Evolutionary conservation across 2,113 vertebrate species (phyloP), one percentile per base, ranked within the genome.

Genomic region (Orientallactaga bullata): DNA sequence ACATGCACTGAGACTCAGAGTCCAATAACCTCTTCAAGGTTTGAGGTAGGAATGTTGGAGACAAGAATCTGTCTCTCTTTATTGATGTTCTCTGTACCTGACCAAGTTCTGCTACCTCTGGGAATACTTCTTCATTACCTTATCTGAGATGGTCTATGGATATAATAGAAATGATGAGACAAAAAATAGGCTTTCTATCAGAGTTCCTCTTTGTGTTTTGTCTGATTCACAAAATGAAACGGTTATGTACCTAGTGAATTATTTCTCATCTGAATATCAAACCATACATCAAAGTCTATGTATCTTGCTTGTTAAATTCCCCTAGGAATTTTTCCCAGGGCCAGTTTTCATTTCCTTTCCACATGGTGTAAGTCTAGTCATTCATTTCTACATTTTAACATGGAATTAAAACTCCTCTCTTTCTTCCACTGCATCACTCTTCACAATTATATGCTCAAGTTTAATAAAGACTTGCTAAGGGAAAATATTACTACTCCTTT

Each of bases 61-160:
- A 68, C 12, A 78, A 86, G 35, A 82, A 60, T 55, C 79, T 28
- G 68, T 16, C 10, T 88, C 26, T 42, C 66, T 92, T 85, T 28
- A 55, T 55, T 12, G 13, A 15, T 3, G 20, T 5, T 83, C 39
- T 82, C 24, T 90, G n/a, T 6, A 9, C 18, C 12, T 28, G 37
- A 13, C 5, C 65, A 65, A 24, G 1, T 30, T 93, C 78, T 86
- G 35, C 47, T 42, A 12, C 51, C 60, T 76, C 30, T 55, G 71
- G 35, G n/a, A 86, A n/a, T 23, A 42, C 8, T 20, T 74, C 18
- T 0, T 30, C 3, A 0, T 0, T 30, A 12, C 47, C 55, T 73
- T 86, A 30, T 37, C 42, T 37, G 24, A 35, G 2, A n/a, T 37
- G 7, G 39, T n/a, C 69, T 47, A 58, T 0, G 58, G 2, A 84